phyloP scores from a whole-genome alignment of 2,888 invertebrate genomes.

The Lydus trimaculatus region DNA sequence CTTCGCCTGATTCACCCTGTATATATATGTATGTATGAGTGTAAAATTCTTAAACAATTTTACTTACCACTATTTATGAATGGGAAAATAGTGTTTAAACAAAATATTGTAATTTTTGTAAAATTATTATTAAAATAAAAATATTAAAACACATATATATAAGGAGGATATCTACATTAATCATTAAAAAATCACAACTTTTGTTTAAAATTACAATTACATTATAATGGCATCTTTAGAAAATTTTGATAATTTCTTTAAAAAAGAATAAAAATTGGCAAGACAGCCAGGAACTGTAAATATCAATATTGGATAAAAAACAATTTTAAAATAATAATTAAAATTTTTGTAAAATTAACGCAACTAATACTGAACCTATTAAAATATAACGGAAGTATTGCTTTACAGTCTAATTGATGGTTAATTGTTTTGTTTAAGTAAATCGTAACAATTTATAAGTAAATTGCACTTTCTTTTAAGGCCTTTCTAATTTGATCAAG shows the following conservation, averaged over 20 bases:
- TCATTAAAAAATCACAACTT: conserved; percentile 23
- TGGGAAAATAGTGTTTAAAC: neutral
- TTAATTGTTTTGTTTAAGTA: conserved; percentile 20
- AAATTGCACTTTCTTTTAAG: conserved; percentile 30
- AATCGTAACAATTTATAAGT: conserved; percentile 17
- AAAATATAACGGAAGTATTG: neutral
- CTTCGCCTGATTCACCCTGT: too few relatives aligned
- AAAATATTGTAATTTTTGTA: conserved; percentile 2
- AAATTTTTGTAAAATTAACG: neutral
- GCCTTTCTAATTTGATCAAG: neutral
- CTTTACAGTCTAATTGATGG: neutral
- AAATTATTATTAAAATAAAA: conserved; percentile 7
- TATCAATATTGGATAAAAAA: neutral
- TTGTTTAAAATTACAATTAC: conserved; percentile 13
- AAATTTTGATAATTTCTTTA: neutral
- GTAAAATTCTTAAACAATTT: neutral
- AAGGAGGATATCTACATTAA: conserved; percentile 24
- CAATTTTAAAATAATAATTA: too few relatives aligned
- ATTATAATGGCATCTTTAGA: conserved; percentile 8
- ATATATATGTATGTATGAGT: neutral
- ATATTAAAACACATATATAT: neutral
- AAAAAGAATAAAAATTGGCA: conserved; percentile 9
- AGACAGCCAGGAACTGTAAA: conserved; percentile 11
- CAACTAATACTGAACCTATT: conserved; percentile 6
- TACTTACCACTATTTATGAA: neutral